phyloP scores from a whole-genome alignment of 37 sponge, comb jelly and placozoan species.

The Aplysina aerophoba region DNA sequence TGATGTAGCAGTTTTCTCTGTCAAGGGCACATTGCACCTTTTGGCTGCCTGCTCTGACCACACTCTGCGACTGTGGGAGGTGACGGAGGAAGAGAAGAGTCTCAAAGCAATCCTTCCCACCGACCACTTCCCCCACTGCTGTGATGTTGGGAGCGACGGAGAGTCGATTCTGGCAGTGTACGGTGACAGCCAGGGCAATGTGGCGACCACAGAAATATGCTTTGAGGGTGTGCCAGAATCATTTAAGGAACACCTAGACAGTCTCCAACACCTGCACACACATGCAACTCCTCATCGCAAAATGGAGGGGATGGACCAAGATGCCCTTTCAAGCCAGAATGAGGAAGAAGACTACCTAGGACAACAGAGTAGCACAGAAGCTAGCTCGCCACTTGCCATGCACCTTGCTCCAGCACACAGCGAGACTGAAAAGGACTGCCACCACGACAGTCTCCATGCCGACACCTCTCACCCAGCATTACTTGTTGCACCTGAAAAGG shows the following conservation, averaged over 20 bases:
- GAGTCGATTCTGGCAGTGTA: neutral
- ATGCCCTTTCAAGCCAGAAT: too few species aligned
- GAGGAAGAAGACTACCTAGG: too few species aligned
- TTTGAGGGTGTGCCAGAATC: neutral
- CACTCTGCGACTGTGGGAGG: slow-evolving; percentile 21
- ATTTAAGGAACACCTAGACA: neutral
- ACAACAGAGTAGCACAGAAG: too few species aligned
- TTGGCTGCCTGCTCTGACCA: slow-evolving; percentile 4
- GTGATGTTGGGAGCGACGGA: neutral
- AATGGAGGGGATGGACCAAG: too few species aligned
- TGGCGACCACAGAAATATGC: neutral
- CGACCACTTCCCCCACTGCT: neutral
- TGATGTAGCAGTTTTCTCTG: neutral
- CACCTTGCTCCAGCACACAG: too few species aligned
- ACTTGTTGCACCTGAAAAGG: too few species aligned
- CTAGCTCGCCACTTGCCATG: too few species aligned
- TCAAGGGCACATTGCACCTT: neutral
- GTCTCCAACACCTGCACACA: neutral
- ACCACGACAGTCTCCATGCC: too few species aligned
- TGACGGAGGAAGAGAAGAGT: neutral
- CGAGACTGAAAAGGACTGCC: too few species aligned
- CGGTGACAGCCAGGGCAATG: neutral
- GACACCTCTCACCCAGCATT: too few species aligned
- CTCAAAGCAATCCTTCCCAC: neutral
- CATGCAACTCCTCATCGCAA: too few species aligned